Evolutionary conservation across 2,888 invertebrate genomes (phyloP).

Genomic region (Eupithecia pulchellata): DNA sequence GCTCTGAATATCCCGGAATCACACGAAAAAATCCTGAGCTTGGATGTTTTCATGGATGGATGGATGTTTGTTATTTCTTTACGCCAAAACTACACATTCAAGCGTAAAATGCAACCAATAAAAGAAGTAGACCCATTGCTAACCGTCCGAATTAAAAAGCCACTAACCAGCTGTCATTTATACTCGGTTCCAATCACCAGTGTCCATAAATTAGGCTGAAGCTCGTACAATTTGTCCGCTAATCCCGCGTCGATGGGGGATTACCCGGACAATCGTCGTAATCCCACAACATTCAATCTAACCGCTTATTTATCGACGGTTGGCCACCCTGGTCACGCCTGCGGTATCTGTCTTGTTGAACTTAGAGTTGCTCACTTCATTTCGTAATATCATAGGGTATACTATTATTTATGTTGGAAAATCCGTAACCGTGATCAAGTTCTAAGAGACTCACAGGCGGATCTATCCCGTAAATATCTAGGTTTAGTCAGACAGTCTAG

Average conservation of each 20-base stretch:
- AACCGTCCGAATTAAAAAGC: background rate
- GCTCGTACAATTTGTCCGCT: conserved; percentile 63
- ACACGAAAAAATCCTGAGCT: too few relatives aligned
- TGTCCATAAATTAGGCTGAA: conserved; percentile 67
- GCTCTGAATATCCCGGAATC: too few relatives aligned
- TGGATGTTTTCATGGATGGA: too few relatives aligned
- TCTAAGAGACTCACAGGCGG: too few relatives aligned
- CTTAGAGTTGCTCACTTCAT: conserved; percentile 45
- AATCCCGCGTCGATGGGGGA: conserved; percentile 77
- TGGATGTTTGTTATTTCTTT: too few relatives aligned
- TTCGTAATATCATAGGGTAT: background rate
- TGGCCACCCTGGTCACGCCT: conserved; percentile 58
- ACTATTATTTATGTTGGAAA: too few relatives aligned
- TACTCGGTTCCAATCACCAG: conserved; percentile 37
- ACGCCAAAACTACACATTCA: too few relatives aligned
- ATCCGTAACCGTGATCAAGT: too few relatives aligned
- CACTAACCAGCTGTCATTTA: conserved; percentile 46
- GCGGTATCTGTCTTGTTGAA: conserved; percentile 51
- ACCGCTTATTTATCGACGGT: conserved; percentile 66
- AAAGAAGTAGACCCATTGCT: background rate
- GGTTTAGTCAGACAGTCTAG: too few relatives aligned
- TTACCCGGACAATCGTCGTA: conserved; percentile 71
- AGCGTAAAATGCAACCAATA: too few relatives aligned
- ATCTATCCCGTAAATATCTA: too few relatives aligned
- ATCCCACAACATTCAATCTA: conserved; percentile 66